Evolutionary conservation across 1,140 invertebrate genomes (phyloP), one percentile per base, ranked within the genome.

Genomic region (Zaprionus kolodkinae): DNA sequence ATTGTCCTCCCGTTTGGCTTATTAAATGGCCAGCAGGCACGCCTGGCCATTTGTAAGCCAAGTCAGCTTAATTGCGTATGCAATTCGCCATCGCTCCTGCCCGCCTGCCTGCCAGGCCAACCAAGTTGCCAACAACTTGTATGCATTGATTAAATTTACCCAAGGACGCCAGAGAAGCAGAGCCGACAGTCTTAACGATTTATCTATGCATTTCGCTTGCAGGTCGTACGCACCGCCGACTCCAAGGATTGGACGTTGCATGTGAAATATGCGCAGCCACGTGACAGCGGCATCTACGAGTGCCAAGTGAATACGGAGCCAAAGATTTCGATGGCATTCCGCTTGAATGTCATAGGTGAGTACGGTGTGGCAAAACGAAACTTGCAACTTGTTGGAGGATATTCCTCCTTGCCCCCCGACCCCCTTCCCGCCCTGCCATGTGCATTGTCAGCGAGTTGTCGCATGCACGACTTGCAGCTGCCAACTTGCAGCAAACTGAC

Each of bases 281-380:
- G 96, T 82, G 97, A 98, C 93, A 96, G 96, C 38, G 97, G 97
- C 61, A 95, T 97, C 72, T 92, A 98, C 94, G 97, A 98, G 93
- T 98, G 97, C 93, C 97, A 98, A 94, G 96, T 98, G 85, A 97
- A 97, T 94, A 98, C 97, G 9, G 97, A 97, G 93, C 97, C 97
- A 60, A 97, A 97, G 94, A 97, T 97, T 95, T 97, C 96, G 74
- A 94, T 97, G 86, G 97, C 97, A 81, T 97, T 97, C 93, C 95
- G 95, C 81, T 95, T 98, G 74, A 96, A 97, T 94, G 96, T 98
- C 72, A 95, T 97, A 87, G 97, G 97, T 97, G 94, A 97, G 97
- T 95, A 61, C 73, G 52, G 11, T 56, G 36, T n/a, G 38, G 38
- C 38, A 40, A n/a, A n/a, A n/a, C 38, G 45, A 9, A 50, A 50